Conservation (phyloP, 53 echinoderm and acorn worm species). For the Hippasteria phrygiana region DNA sequence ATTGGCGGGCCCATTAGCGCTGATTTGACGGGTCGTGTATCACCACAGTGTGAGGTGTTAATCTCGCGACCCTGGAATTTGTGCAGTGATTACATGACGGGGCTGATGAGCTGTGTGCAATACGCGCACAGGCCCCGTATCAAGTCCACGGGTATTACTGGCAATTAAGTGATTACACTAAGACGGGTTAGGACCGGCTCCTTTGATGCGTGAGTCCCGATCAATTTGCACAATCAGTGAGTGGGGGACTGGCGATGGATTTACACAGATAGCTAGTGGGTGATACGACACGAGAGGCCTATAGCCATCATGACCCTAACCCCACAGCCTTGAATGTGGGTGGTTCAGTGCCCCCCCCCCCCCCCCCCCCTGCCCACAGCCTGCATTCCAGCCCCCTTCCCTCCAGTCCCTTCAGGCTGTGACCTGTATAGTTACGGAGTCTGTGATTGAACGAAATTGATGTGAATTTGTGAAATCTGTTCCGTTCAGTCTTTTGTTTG, state of each 20-base stretch:
- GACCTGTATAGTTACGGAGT: neutral
- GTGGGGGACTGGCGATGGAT: conserved; percentile 6
- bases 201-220: conserved; percentile 21
- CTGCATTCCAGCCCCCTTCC: no score
- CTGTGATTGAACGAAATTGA: neutral
- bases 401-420: neutral
- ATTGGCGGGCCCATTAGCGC: conserved; percentile 9
- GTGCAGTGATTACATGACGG: conserved; percentile 42
- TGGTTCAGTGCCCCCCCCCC: neutral
- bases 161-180: conserved; percentile 60
- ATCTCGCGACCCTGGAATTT: conserved; percentile 30
- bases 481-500: conserved; percentile 3
- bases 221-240: conserved; percentile 47
- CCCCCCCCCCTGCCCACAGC: neutral
- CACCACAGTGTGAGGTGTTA: conserved; percentile 18
- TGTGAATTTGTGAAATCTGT: conserved; percentile 6
- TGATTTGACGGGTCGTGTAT: conserved; percentile 4
- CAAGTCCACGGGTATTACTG: conserved; percentile 42
- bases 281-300: conserved; percentile 20
- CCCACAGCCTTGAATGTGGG: no score
- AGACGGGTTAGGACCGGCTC: neutral
- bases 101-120: neutral
- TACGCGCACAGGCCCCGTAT: neutral
- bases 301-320: no score
- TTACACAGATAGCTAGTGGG: conserved; percentile 45